Base-by-base conservation (phyloP, 2,113 vertebrate species). In the Saimiri boliviensis region DNA sequence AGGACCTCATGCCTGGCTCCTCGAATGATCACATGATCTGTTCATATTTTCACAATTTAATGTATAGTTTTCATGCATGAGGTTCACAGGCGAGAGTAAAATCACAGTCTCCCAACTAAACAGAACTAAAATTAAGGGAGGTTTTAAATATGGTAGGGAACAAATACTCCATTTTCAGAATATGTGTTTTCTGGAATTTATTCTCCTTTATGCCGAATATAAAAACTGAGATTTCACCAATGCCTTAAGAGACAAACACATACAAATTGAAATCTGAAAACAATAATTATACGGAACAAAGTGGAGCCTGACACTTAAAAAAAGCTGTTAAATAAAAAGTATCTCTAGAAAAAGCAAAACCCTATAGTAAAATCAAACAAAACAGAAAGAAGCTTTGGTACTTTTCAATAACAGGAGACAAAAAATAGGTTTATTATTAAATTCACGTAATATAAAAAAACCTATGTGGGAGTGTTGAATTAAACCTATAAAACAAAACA, bases 151-250 rank as follows among this genome's bases (percentile, higher is more conserved):
- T 1, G n/a, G 32, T 11, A 73, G 49, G 58, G 37, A 94, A 83
- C 8, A 94, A 85, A 85, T 40, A 98, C 91, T 96, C 86, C 83
- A 91, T 37, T 92, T 96, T 86, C 66, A 93, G 76, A 90, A n/a
- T 30, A 14, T 30, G 30, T 83, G 37, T 84, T 96, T 96, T 95
- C 79, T 93, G 63, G 60, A 92, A 96, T 97, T 93, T 95, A 94
- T 96, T 96, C 21, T 42, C 83, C 79, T 98, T 96, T 94, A 93
- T 89, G 95, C 40, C 95, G 74, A 96, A 89, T 89, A 94, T 86
- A 97, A 96, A 96, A 95, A 95, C 60, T 63, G 60, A 89, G 54
- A 96, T 68, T 82, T 93, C 73, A 91, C 37, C 89, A 91, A 42
- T 79, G 47, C 49, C 80, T 77, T 95, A 63, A 94, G 70, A 93